Evolutionary conservation across 2,888 invertebrate species (phyloP).

Genomic region (Tiliacea citrago): DNA sequence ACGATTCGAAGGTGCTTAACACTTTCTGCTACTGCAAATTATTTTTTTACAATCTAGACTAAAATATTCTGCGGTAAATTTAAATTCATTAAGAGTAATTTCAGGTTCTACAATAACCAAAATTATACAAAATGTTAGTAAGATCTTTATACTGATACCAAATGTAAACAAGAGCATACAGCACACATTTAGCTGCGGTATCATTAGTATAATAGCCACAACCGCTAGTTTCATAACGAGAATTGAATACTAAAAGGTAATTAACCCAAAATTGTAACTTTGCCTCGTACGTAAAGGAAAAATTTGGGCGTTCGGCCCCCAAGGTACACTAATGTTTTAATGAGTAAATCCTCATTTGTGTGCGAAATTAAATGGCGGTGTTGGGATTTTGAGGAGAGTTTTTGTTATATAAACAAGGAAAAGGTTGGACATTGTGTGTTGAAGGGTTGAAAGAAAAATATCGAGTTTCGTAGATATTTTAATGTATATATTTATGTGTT

Average conservation of each 20-base stretch:
- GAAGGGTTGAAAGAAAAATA: constrained; percentile 31
- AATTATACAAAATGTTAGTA: not conserved
- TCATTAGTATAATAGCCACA: constrained; percentile 49
- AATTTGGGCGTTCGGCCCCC: constrained; percentile 24
- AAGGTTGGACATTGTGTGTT: not conserved
- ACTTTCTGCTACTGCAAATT: not conserved
- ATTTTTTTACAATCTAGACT: not conserved
- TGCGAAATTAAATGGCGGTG: constrained; percentile 35
- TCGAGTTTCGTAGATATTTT: not conserved
- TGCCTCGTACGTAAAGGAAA: constrained; percentile 36
- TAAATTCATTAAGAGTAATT: not conserved
- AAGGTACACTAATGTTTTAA: constrained; percentile 56
- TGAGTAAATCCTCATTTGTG: constrained; percentile 50
- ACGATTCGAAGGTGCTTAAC: not conserved
- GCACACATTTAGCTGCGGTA: constrained; percentile 16
- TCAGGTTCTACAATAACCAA: not conserved
- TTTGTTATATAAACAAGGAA: constrained; percentile 25
- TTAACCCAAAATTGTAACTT: constrained; percentile 56
- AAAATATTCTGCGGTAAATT: not conserved
- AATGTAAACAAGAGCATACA: constrained; percentile 16
- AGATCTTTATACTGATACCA: not conserved
- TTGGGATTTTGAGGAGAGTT: constrained; percentile 22
- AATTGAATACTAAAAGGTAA: constrained; percentile 52
- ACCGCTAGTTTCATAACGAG: constrained; percentile 39
- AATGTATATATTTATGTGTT: not conserved